Conservation (phyloP, 2,797 vertebrate species). For the Octomys mimax region DNA sequence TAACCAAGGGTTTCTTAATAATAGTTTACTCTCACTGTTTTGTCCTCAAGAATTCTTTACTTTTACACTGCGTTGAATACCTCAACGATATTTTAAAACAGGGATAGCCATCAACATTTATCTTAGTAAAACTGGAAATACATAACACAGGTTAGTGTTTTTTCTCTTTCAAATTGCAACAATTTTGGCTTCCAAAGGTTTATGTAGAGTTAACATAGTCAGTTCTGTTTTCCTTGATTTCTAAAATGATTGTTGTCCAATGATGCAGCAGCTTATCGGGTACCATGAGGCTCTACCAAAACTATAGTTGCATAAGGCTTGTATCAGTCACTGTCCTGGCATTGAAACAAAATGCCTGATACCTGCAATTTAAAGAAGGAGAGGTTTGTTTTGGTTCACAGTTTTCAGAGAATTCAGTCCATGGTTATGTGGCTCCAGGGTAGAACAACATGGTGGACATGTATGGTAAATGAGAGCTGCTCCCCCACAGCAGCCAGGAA, state of each 20-base stretch:
- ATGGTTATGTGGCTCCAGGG: background rate
- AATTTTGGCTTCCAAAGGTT: background rate
- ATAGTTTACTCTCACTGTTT: background rate
- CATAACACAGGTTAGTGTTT: background rate
- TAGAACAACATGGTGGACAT: background rate
- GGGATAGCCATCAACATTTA: background rate
- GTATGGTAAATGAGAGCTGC: background rate
- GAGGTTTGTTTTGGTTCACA: background rate
- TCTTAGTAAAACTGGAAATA: constrained; percentile 19
- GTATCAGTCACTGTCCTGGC: background rate
- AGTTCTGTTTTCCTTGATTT: constrained; percentile 2
- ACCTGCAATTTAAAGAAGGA: background rate
- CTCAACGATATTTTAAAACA: background rate
- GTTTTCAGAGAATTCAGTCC: background rate
- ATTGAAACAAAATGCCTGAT: background rate
- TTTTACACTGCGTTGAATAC: background rate
- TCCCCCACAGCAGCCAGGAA: background rate
- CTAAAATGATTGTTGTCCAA: background rate
- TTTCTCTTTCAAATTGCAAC: constrained; percentile 2
- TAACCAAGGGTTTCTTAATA: background rate
- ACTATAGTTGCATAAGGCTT: background rate
- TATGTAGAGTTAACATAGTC: background rate
- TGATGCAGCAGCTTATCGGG: background rate
- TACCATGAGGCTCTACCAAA: background rate
- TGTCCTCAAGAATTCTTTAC: background rate